Base-by-base conservation (phyloP, 2,797 vertebrate species). In the Falco berigora region DNA sequence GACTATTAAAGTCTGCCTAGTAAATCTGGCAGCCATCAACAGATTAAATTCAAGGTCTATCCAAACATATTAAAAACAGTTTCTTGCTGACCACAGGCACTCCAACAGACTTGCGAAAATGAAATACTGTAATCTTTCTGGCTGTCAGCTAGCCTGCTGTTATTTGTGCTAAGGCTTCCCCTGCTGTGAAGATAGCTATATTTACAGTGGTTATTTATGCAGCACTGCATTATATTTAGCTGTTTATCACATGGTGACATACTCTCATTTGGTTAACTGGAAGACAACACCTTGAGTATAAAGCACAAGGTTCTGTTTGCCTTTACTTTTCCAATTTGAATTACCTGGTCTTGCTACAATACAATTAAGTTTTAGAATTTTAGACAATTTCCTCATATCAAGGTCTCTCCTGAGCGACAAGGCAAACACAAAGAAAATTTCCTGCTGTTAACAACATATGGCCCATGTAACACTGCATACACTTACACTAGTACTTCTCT, bases 161-260 rank as follows among this genome's bases (percentile, higher is more conserved):
- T 95, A 50, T 67, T 73, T 64, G 80, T 91, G 67, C 81, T 89
- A 66, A 96, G 68, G 36, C 90, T 93, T 94, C 67, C 71, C 74
- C 77, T 89, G 74, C 90, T 96, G 86, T 82, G 95, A 96, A 89
- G 90, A 87, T 71, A 90, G 80, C 90, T 97, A 67, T 94, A 88
- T 95, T 93, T 96, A 89, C 67, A 67, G 74, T 47, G 83, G 52
- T 64, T 96, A 85, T 80, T 96, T 95, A 94, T 94, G 74, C 88
- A 91, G 80, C 56, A 85, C 40, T 27, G 17, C 71, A 77, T 80
- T 89, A 86, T 77, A 53, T 85, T 96, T 87, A 94, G 80, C 80
- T 74, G 49, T 89, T 95, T 94, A 94, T 96, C 92, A 89, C 71
- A 80, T 5, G 10, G 49, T 89, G 90, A 61, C 83, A 85, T 28